Base-by-base conservation (phyloP, 2,797 vertebrate species). In the Myiotriccus ornatus region DNA sequence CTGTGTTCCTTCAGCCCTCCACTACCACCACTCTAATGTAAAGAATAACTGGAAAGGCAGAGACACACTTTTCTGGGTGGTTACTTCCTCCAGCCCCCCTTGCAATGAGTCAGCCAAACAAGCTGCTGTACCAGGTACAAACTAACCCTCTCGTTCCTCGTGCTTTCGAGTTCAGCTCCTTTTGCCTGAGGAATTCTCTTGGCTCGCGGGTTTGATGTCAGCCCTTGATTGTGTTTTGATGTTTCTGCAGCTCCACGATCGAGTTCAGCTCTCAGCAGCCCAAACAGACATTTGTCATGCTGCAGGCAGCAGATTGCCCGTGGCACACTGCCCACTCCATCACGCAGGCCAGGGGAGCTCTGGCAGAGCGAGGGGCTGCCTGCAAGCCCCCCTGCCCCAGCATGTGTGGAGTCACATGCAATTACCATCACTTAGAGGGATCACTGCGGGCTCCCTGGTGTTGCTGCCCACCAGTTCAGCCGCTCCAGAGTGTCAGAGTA, bases 181-280 rank as follows among this genome's bases (percentile, higher is more conserved):
- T 89, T 7, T 95, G 96, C 97, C 97, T 32, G 92, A 96, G 84
- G 96, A 97, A 94, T 97, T 97, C 97, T 98, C 98, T 81, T 89
- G 96, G 98, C 98, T 98, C 98, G 53, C 70, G 25, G 97, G 97
- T 97, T 98, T 98, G 96, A 97, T 98, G 98, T 98, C 98, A 98
- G 90, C 88, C 96, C 98, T 98, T 98, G 98, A 99, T 99, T 98
- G 98, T 99, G 98, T 99, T 99, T 99, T 99, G 98, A 99, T 99
- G 98, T 99, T 99, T 98, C 98, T 98, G 98, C 98, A 98, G 98
- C 98, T 98, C 98, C 97, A 98, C 98, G 95, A 98, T 96, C 97
- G 98, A 98, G 98, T 98, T 99, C 98, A 99, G 97, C 98, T 98
- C 98, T 98, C 98, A 97, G 97, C 98, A 99, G 98, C 98, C 98